Evolutionary conservation across 1,140 invertebrate species (phyloP).

Genomic region (Cotesia chilonis): DNA sequence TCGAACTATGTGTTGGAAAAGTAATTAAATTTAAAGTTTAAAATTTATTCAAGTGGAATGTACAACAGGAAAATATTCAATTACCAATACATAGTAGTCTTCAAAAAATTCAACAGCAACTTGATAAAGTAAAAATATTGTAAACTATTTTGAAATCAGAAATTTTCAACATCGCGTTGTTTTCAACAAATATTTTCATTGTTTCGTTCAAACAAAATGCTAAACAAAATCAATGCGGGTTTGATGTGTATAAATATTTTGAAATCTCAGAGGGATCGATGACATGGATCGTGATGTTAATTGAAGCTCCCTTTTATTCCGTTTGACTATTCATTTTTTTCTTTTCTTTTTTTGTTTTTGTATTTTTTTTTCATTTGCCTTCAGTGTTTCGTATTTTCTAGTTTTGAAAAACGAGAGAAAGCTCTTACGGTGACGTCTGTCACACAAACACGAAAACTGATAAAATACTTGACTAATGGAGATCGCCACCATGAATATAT

Average conservation of each 20-base stretch:
- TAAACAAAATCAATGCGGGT: neutral
- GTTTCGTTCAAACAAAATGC: no score
- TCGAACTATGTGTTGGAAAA: no score
- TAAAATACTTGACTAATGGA: constrained; percentile 32
- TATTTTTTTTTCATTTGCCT: neutral
- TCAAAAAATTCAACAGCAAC: no score
- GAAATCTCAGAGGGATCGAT: neutral
- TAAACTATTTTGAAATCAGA: no score
- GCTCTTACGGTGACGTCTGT: constrained; percentile 16
- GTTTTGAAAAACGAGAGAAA: neutral
- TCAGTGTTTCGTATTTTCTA: neutral
- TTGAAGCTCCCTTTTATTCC: constrained; percentile 6
- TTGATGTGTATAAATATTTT: constrained; percentile 2
- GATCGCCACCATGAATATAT: constrained; percentile 33
- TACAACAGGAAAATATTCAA: no score
- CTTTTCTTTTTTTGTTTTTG: neutral
- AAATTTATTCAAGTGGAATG: no score
- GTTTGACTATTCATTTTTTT: neutral
- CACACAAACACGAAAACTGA: constrained; percentile 19
- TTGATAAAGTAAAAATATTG: no score
- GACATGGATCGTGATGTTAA: constrained; percentile 19
- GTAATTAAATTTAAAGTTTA: no score
- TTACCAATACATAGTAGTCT: no score
- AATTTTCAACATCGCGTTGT: no score
- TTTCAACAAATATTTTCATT: no score